Base-by-base conservation (phyloP, 2,797 vertebrate species). In the Enteromius trimaculatus region DNA sequence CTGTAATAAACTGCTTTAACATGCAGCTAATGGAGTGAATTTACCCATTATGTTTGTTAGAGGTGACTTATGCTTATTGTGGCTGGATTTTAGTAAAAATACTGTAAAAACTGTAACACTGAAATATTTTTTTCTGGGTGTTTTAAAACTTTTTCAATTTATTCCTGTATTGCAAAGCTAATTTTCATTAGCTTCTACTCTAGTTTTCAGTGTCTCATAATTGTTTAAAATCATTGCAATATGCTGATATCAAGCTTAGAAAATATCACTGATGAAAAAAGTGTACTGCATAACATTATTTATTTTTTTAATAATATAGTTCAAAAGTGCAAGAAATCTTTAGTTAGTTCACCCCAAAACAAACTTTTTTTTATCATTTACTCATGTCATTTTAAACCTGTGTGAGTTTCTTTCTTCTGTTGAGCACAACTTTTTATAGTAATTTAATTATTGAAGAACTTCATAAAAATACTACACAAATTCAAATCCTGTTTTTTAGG, bases 401-500 rank as follows among this genome's bases (percentile, higher is more conserved):
- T 5, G 11, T 0, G 55, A 60, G 55, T 60, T 60, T 26, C 55
- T 26, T 60, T 60, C 58, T 16, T 6, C 23, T 60, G 23, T 60
- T 60, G 11, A 60, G 2, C 58, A 26, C 23, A 3, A 2, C 6
- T 34, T 75, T 53, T 75, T n/a, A 17, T 14, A 21, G 10, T 75
- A 0, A n/a, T 75, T 42, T 26, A 58, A 72, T 11, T 72, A 10
- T 42, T 39, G 11, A 34, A 37, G 51, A 17, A n/a, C 29, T 5
- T 31, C 16, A 49, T 16, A 51, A 72, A 72, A 72, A 21, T 13
- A 10, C 17, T 77, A 17, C 37, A 29, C n/a, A 49, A 71, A 42
- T 26, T 10, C 42, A 42, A 47, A 37, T 84, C 26, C 82, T 37
- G 84, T 21, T 82, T 83, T 90, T 49, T 89, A 99, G 98, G 94